Base-by-base conservation (phyloP, 2,888 invertebrate species). In the Cephonodes hylas region DNA sequence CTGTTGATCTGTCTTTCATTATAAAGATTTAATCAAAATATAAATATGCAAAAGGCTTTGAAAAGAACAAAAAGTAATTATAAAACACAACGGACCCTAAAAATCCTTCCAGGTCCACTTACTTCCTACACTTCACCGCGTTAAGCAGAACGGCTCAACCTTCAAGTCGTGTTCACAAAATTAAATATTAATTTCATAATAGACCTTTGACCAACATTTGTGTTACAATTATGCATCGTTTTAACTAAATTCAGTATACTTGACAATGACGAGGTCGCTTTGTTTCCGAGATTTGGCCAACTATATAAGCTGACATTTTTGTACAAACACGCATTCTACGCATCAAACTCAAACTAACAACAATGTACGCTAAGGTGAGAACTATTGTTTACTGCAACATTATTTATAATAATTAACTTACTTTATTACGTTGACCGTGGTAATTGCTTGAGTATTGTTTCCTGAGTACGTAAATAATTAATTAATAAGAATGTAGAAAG, bases 311-410 rank as follows among this genome's bases (percentile, higher is more conserved):
- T 73, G 76, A 75, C 67, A 75, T 65, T 75, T 79, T 77, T 75
- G 67, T 64, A 73, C 66, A 57, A 64, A 71, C 69, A 72, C 77
- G 75, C 86, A 88, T 82, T 85, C 80, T 69, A 76, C 77, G 68
- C 74, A 66, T 74, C 64, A 71, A 63, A 71, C 63, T 74, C 69
- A 73, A 76, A 76, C 70, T 69, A 74, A 77, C 72, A 79, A 83
- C 79, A 72, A 85, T 85, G 84, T 80, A 82, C 69, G 81, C 84
- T 74, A 86, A 86, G 85, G 85, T 86, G 77, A 84, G 80, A 31
- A 18, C 53, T 15, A 31, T 31, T 53, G 53, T 53, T 53, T 22
- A 15, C 15, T 48, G 25, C 20, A 20, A 18, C 1, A 10, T 8
- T n/a, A 18, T 8, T 25, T 18, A 20, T 15, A 31, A 18, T 31